Conservation (phyloP, 2,113 vertebrate species). For the Laticauda laticaudata region DNA sequence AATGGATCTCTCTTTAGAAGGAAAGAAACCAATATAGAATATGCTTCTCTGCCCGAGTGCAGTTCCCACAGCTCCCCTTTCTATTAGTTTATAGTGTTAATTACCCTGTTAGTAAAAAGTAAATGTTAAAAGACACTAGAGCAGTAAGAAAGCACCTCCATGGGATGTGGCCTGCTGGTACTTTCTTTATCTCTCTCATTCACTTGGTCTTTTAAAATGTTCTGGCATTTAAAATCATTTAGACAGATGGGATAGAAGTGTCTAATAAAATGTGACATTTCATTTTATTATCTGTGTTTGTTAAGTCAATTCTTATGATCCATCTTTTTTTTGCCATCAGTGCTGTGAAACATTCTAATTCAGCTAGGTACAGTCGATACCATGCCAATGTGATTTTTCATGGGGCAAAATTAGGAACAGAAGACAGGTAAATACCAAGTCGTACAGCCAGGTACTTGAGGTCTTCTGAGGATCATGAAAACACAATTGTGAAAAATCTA, state of each 20-base stretch:
- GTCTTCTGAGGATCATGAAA: slow-evolving; percentile 1
- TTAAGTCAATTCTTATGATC: slow-evolving; percentile 67
- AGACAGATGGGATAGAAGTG: slow-evolving; percentile 71
- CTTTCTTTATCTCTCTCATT: slow-evolving; percentile 37
- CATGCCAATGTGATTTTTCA: slow-evolving; percentile 23
- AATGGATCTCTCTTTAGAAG: not conserved
- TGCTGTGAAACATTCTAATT: slow-evolving; percentile 36
- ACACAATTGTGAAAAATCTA: not conserved
- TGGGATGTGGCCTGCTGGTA: slow-evolving; percentile 51
- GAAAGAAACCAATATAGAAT: slow-evolving; percentile 35
- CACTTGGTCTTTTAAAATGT: slow-evolving; percentile 2
- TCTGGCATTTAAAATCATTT: slow-evolving; percentile 69
- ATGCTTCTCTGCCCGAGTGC: not conserved
- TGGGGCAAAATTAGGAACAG: slow-evolving; percentile 44
- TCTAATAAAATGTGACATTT: slow-evolving; percentile 76
- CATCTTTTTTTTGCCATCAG: slow-evolving; percentile 34
- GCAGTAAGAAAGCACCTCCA: slow-evolving; percentile 25
- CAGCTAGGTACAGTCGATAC: slow-evolving; percentile 35
- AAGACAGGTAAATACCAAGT: slow-evolving; percentile 46
- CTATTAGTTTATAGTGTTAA: slow-evolving; percentile 12
- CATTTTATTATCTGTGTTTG: slow-evolving; percentile 66
- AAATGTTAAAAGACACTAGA: slow-evolving; percentile 18
- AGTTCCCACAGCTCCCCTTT: fast-evolving
- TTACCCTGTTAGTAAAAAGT: slow-evolving; percentile 31
- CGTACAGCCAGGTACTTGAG: slow-evolving; percentile 28